Percentiles rank a stretch among this genome's conserved stretches.
Evolutionary conservation across 2,888 invertebrate species (phyloP).

Genomic region (Masnerella sp.): DNA sequence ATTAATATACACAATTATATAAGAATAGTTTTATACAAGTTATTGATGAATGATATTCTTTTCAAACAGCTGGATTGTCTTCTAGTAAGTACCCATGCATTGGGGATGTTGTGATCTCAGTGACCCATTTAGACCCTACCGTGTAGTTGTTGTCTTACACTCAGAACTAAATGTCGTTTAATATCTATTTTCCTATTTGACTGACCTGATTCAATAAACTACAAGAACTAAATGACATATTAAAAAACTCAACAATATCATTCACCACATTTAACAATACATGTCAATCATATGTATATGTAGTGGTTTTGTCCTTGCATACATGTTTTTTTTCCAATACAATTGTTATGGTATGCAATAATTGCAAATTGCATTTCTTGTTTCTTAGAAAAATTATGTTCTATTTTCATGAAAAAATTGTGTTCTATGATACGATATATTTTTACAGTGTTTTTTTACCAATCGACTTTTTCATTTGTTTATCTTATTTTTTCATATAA

Average conservation of each 20-base stretch:
- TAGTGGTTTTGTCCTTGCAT: no score
- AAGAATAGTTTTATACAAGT: slow-evolving; percentile 3
- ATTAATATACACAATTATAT: no score
- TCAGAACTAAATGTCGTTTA: slow-evolving; percentile 30
- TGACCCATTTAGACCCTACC: slow-evolving; percentile 30
- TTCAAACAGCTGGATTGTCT: slow-evolving; percentile 58
- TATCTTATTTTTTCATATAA: no score
- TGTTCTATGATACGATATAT: no score
- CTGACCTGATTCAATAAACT: not conserved
- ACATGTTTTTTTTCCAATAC: no score
- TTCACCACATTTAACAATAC: slow-evolving; percentile 3
- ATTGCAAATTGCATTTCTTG: no score
- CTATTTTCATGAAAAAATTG: no score
- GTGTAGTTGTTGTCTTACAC: slow-evolving; percentile 40
- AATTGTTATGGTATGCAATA: no score
- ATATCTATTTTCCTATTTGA: slow-evolving; percentile 1
- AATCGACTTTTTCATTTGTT: no score
- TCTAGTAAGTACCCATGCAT: slow-evolving; percentile 54
- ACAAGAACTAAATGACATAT: slow-evolving; percentile 2
- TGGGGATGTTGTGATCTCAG: slow-evolving; percentile 41
- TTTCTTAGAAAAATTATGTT: no score
- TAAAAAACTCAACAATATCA: slow-evolving; percentile 1
- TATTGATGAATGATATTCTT: slow-evolving; percentile 37
- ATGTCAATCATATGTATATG: no score
- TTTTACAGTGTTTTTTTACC: no score